A percentile compares a stretch with the other conserved stretches of the same genome.
These are phyloP conservation scores for Clamator glandarius DNA, from an alignment of 2,797 vertebrate species.

Conservation along the genomic window DNA sequence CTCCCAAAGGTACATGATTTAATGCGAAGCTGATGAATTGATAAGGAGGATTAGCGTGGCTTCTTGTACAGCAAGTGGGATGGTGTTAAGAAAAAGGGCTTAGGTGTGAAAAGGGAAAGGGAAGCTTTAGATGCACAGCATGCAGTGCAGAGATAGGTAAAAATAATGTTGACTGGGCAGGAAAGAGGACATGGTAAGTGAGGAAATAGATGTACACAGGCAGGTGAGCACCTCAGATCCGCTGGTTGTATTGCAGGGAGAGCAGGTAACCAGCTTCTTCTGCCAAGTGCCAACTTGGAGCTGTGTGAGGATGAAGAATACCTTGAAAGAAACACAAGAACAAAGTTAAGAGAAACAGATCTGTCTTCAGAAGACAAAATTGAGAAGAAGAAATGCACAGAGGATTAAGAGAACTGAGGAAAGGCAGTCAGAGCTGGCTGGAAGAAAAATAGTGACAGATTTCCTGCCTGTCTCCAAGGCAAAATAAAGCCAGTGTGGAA, in stretches of 20 bases:
- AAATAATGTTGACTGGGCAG: background rate
- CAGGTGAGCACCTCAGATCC: background rate
- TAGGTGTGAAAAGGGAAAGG: background rate
- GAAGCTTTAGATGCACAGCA: background rate
- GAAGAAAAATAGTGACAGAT: conserved; percentile 45
- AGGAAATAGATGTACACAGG: background rate
- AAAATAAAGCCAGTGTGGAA: conserved; percentile 27
- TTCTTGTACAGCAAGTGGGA: background rate
- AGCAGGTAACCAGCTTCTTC: background rate
- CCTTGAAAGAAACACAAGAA: background rate
- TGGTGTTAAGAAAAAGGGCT: background rate
- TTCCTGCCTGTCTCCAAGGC: conserved; percentile 25
- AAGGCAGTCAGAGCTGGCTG: background rate
- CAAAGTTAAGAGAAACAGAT: background rate
- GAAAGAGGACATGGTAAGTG: background rate
- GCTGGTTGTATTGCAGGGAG: background rate
- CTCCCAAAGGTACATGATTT: background rate
- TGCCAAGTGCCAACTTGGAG: background rate
- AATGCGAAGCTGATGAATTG: background rate
- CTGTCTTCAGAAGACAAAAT: conserved; percentile 18
- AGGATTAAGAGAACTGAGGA: background rate
- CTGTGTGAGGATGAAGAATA: background rate
- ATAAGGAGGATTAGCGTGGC: background rate
- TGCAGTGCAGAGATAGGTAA: background rate
- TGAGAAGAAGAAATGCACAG: background rate